Conservation (phyloP, 2,888 invertebrate genomes). For the Lithophane socia region DNA sequence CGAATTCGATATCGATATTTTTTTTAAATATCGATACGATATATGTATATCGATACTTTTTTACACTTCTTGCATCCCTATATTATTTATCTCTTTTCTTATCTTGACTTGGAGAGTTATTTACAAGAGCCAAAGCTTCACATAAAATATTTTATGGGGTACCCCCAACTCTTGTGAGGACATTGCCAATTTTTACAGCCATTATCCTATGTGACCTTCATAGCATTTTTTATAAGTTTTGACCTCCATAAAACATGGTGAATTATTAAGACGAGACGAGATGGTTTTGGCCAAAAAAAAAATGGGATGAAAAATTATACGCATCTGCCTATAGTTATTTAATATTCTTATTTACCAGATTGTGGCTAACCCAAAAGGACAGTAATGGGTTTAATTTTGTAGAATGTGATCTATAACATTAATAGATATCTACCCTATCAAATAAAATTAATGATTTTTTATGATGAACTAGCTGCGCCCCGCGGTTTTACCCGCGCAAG, state of each 20-base stretch:
- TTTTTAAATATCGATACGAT: no score
- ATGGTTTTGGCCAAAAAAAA: not conserved
- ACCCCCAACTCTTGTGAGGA: slow-evolving; percentile 24
- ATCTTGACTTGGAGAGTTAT: slow-evolving; percentile 36
- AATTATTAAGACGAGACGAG: slow-evolving; percentile 6
- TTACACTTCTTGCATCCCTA: no score
- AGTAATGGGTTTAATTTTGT: not conserved
- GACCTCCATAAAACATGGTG: slow-evolving; percentile 23
- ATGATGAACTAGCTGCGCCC: no score
- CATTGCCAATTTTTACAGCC: slow-evolving; percentile 42
- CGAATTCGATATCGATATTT: no score
- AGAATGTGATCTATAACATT: not conserved
- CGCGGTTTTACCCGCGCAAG: no score
- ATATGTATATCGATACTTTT: no score
- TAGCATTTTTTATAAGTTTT: slow-evolving; percentile 14
- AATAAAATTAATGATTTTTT: no score
- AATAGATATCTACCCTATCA: no score
- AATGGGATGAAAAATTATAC: not conserved
- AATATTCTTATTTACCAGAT: not conserved
- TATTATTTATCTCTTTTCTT: slow-evolving; percentile 39
- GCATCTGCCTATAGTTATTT: not conserved
- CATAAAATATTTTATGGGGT: slow-evolving; percentile 44
- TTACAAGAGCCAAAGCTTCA: slow-evolving; percentile 19
- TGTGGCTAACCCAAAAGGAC: not conserved
- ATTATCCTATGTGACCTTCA: slow-evolving; percentile 36